Conservation (phyloP, 2,797 vertebrate species). For the Cetoscarus ocellatus region DNA sequence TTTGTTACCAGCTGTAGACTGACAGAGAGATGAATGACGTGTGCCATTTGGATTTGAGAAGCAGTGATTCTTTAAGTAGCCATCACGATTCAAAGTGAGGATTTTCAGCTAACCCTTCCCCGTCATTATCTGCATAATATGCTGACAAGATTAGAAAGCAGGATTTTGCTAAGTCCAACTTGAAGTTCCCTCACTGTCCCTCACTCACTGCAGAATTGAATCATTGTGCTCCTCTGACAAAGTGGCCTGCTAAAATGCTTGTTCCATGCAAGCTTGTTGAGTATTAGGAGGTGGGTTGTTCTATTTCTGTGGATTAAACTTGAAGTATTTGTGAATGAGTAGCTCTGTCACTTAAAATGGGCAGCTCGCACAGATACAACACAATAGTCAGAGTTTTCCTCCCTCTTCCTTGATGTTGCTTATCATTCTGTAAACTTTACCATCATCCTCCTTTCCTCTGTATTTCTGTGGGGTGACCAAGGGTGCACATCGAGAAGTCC, state of each 20-base stretch:
- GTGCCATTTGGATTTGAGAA: conserved; percentile 12
- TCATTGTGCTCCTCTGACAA: conserved; percentile 19
- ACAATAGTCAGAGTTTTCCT: too few species aligned
- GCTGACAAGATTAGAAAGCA: conserved; percentile 34
- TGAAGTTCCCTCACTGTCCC: conserved; percentile 16
- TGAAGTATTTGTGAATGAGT: too few species aligned
- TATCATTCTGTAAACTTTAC: too few species aligned
- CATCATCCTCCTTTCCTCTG: too few species aligned
- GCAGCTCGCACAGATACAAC: too few species aligned
- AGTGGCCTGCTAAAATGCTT: conserved; percentile 12
- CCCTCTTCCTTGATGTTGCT: too few species aligned
- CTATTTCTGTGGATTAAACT: conserved; percentile 14
- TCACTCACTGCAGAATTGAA: conserved; percentile 37
- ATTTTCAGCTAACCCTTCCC: conserved; percentile 19
- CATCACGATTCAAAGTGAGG: conserved; percentile 35
- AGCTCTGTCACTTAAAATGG: too few species aligned
- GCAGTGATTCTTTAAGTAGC: conserved; percentile 26
- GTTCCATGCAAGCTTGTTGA: conserved; percentile 5
- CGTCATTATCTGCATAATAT: conserved; percentile 37
- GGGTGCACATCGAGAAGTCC: too few species aligned
- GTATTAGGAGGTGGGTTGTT: conserved; percentile 23
- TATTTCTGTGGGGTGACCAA: too few species aligned
- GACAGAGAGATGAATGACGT: conserved; percentile 29
- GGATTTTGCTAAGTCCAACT: conserved; percentile 41
- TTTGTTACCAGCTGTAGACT: conserved; percentile 17